Evolutionary conservation across 1,140 invertebrate genomes (phyloP).

Genomic region (Pogonomyrmex barbatus): DNA sequence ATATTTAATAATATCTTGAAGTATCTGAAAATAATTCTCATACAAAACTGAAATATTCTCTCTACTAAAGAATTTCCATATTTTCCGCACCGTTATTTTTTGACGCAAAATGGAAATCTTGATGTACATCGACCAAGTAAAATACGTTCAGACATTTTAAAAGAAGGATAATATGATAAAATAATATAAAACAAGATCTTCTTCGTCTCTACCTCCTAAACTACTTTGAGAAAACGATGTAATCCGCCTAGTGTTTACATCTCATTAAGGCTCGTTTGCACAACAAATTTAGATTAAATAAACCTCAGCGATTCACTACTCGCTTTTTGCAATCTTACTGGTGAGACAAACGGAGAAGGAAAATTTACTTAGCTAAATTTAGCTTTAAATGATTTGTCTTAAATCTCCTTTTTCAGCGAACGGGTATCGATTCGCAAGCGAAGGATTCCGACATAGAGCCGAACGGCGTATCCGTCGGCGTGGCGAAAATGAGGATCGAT

Average conservation of each 20-base stretch:
- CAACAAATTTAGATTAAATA: conserved; percentile 14
- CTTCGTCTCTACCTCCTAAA: neutral
- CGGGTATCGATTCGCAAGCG: conserved; percentile 17
- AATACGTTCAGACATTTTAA: conserved; percentile 15
- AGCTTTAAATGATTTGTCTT: neutral
- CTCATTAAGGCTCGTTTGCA: conserved; percentile 14
- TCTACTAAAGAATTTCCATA: neutral
- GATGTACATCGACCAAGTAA: neutral
- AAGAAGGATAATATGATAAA: neutral
- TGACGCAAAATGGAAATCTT: neutral
- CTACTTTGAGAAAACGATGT: conserved; percentile 9
- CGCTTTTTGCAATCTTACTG: neutral
- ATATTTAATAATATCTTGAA: conserved; percentile 16
- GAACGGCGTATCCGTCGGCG: neutral
- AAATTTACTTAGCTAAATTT: conserved; percentile 34
- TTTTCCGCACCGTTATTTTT: neutral
- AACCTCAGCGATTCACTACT: conserved; percentile 1
- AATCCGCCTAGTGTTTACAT: neutral
- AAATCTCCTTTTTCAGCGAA: conserved; percentile 1
- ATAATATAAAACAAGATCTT: neutral
- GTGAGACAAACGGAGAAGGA: neutral
- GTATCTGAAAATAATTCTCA: neutral
- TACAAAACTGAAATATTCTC: neutral
- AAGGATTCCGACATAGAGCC: neutral
- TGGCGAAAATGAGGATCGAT: conserved; percentile 36